Percentiles rank a stretch among this genome's conserved stretches.
phyloP scores from a whole-genome alignment of 2,888 invertebrate genomes.

The Chaetogeoica ovagalla region DNA sequence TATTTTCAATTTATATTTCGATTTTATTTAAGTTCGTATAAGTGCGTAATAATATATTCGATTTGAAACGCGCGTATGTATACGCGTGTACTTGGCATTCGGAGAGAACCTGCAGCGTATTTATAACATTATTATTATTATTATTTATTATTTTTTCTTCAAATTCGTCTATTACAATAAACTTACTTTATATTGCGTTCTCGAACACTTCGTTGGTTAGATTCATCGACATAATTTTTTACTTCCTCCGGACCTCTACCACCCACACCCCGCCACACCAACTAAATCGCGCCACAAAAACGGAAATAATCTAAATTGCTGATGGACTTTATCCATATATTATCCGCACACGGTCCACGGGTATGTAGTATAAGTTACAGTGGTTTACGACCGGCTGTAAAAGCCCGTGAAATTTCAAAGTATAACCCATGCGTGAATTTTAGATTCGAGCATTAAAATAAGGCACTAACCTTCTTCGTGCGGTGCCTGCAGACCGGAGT shows the following conservation, averaged over 20 bases:
- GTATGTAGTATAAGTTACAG: not conserved
- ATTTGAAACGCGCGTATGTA: too few species aligned
- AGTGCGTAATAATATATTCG: too few species aligned
- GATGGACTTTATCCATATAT: conserved; percentile 9
- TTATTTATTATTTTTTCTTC: not conserved
- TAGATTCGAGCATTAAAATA: not conserved
- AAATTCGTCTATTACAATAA: not conserved
- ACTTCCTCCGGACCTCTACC: not conserved
- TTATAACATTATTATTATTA: too few species aligned
- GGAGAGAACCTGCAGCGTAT: too few species aligned
- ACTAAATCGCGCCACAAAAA: not conserved
- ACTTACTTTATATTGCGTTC: not conserved
- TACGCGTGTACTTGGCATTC: too few species aligned
- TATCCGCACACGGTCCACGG: not conserved
- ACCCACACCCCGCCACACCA: too few species aligned
- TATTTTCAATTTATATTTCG: too few species aligned
- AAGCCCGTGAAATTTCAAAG: conserved; percentile 2
- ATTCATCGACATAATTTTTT: conserved; percentile 15
- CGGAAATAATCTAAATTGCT: conserved; percentile 19
- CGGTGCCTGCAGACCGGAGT: conserved; percentile 74
- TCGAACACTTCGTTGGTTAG: not conserved
- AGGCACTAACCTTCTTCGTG: conserved; percentile 67
- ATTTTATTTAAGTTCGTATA: too few species aligned
- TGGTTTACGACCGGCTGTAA: conserved; percentile 6
- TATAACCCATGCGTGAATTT: not conserved